A percentile compares a stretch with the other conserved stretches of the same genome.
Conservation (phyloP, 2,797 vertebrate genomes). For the Hirundo rustica region DNA sequence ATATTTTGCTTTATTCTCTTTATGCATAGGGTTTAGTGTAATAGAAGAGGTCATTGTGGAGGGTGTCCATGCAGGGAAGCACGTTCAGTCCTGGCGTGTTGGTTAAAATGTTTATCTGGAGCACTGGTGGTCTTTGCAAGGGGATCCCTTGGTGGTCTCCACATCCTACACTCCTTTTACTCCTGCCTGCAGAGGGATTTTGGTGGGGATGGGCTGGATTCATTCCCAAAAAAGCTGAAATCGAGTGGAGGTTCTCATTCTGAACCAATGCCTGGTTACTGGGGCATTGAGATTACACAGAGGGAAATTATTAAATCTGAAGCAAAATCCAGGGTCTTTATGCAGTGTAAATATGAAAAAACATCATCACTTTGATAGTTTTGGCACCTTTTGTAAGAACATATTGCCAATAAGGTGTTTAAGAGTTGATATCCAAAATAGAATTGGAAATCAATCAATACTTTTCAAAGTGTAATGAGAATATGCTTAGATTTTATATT, state of each 20-base stretch:
- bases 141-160: background rate
- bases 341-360: background rate
- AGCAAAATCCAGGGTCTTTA: background rate
- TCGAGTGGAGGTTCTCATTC: background rate
- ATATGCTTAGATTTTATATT: background rate
- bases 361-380: background rate
- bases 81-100: background rate
- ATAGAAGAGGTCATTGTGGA: background rate
- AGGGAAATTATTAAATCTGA: background rate
- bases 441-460: background rate
- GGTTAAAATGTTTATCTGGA: background rate
- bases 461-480: background rate
- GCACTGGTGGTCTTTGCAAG: background rate
- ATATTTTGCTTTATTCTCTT: background rate
- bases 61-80: background rate
- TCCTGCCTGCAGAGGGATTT: background rate
- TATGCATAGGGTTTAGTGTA: background rate
- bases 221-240: accelerated
- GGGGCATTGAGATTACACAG: background rate
- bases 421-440: background rate
- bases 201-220: background rate
- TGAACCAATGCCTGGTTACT: accelerated
- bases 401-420: background rate
- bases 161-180: background rate
- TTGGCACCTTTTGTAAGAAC: background rate